These are phyloP conservation scores for Cyrtonyx montezumae DNA, from an alignment of 2,113 vertebrate species.

Conservation along the genomic window DNA sequence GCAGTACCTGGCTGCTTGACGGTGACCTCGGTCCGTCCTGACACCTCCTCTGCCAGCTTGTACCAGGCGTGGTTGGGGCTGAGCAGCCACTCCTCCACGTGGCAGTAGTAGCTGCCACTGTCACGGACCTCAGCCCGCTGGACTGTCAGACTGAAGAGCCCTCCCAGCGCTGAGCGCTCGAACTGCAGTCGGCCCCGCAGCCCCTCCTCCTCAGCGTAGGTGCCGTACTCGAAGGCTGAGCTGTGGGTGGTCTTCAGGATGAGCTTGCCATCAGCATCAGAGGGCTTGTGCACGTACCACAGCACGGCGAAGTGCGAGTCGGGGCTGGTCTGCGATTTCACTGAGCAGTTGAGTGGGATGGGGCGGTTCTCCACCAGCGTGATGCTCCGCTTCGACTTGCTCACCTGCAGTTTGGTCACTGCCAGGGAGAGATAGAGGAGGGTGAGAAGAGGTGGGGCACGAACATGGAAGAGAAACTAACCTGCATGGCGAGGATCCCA, in stretches of 20 bases:
- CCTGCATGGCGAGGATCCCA: too few relatives aligned
- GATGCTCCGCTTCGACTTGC: conserved; percentile 90
- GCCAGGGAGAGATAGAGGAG: background rate
- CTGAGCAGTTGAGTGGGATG: conserved; percentile 90
- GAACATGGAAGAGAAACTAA: background rate
- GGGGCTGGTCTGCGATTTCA: conserved; percentile 88
- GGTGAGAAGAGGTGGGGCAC: background rate
- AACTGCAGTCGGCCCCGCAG: conserved; percentile 90
- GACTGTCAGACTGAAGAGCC: conserved; percentile 90
- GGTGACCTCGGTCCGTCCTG: conserved; percentile 86
- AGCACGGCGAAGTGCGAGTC: conserved; percentile 92
- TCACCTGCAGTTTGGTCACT: conserved; percentile 93
- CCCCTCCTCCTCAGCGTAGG: conserved; percentile 90
- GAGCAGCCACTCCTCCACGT: conserved; percentile 90
- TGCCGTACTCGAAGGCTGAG: conserved; percentile 89
- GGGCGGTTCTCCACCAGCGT: conserved; percentile 89
- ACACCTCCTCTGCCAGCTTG: conserved; percentile 82
- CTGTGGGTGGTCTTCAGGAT: conserved; percentile 91
- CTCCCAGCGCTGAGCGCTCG: conserved; percentile 84
- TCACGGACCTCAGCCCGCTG: conserved; percentile 90
- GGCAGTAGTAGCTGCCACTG: conserved; percentile 95
- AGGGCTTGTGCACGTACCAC: conserved; percentile 90
- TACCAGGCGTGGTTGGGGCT: conserved; percentile 85
- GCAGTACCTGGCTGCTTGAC: conserved; percentile 89
- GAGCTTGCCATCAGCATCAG: conserved; percentile 85